Base-by-base conservation (phyloP, 2,888 invertebrate species). In the Hanleya hanleyi region DNA sequence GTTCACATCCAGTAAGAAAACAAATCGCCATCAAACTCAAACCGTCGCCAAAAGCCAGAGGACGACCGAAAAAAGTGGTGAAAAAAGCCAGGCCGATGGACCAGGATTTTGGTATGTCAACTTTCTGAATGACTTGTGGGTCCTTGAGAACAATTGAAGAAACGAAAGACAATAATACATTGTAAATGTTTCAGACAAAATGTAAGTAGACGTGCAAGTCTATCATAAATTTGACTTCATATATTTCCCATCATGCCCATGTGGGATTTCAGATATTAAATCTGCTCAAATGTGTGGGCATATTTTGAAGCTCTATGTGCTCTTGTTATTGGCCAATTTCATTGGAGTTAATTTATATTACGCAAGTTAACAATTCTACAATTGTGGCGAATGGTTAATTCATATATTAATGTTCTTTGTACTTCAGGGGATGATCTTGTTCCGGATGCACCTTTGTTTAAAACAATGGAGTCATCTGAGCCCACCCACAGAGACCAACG, bases 401-500 rank as follows among this genome's bases (percentile, higher is more conserved):
- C 18, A n/a, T 29, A 61, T 7, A 22, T 12, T 0, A 1, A 1
- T 33, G 36, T 9, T 37, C 18, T 47, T 69, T 57, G 9, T 69
- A 5, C 70, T 79, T 83, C 83, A 57, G 84, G 83, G 66, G 86
- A 85, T 7, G 70, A 84, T n/a, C 75, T 77, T 33, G 61, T 57
- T 32, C 38, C 79, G 22, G 86, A 86, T 26, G 77, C 84, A 29
- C 83, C 85, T 26, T 84, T 84, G 64, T 84, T 86, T 73, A 84
- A 84, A 69, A 81, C 83, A 5, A 80, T 83, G 67, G 84, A 81
- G 36, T 81, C 85, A 22, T 29, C 65, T 12, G 87, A 88, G 67
- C 97, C 97, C 0, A 96, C 97, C 95, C 91, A 97, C 69, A 93
- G 96, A 15, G 87, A 82, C 69, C 83, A 87, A 69, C 85, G 86